A percentile compares a stretch with the other conserved stretches of the same genome.
These are phyloP conservation scores for Ptychodera flava DNA, from an alignment of 35 echinoderm and acorn worm species.

Conservation along the genomic window DNA sequence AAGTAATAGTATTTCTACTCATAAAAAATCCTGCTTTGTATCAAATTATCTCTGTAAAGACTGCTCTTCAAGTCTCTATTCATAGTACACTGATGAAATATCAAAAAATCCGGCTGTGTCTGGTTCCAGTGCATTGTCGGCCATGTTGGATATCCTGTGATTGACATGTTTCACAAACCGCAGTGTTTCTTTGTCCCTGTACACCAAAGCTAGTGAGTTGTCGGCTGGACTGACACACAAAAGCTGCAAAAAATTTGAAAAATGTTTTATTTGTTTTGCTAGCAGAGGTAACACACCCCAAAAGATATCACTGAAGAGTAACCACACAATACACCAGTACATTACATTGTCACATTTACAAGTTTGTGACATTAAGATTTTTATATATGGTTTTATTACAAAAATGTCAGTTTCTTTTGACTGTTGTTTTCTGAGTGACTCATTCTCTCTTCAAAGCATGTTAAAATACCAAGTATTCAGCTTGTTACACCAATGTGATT, in stretches of 20 bases:
- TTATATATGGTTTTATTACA: neutral
- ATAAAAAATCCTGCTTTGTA: no score
- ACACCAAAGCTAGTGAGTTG: conserved; percentile 79
- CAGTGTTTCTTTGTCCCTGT: conserved; percentile 90
- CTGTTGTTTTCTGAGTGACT: no score
- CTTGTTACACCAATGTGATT: no score
- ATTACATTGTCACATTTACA: neutral
- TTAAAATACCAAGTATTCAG: no score
- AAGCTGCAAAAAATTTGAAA: conserved; percentile 42
- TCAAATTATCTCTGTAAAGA: no score
- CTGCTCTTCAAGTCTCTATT: no score
- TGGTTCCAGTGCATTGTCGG: neutral
- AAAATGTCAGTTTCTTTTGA: no score
- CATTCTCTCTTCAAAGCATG: no score
- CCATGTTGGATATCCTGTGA: conserved; percentile 43
- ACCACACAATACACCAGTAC: conserved; percentile 4
- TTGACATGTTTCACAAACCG: conserved; percentile 90
- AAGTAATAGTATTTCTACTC: no score
- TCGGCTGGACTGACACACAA: conserved; percentile 68
- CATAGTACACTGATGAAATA: conserved; percentile 76
- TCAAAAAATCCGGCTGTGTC: conserved; percentile 50
- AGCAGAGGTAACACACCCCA: neutral
- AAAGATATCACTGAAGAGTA: conserved; percentile 10
- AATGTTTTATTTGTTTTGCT: neutral
- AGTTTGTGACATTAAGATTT: neutral